phyloP scores from a whole-genome alignment of 2,888 invertebrate genomes.

The Conus canariensis region DNA sequence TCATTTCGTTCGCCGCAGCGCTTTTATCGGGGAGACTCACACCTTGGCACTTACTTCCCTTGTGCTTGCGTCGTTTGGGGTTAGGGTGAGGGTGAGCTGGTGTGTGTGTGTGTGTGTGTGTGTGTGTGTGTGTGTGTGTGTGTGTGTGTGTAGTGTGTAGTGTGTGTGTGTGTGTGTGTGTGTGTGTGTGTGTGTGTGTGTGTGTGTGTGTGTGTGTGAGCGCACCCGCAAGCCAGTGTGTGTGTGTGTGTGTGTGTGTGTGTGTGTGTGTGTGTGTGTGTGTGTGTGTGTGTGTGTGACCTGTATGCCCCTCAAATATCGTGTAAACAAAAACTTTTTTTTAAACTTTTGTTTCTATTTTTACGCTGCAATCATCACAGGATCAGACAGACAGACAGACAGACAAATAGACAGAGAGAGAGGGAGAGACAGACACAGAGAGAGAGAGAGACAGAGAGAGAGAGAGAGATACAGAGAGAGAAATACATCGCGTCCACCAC shows the following conservation, averaged over 20 bases:
- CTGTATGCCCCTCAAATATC: too few relatives aligned
- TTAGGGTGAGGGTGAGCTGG: not conserved
- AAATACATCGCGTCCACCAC: not conserved
- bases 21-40: conserved; percentile 11
- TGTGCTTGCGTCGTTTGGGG: not conserved
- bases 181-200: not conserved
- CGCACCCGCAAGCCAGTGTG: too few relatives aligned
- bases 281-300: not conserved
- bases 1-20: not conserved
- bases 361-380: too few relatives aligned
- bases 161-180: not conserved
- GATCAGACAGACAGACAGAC: not conserved
- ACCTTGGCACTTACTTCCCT: conserved; percentile 27
- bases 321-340: too few relatives aligned
- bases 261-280: conserved; percentile 6
- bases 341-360: too few relatives aligned
- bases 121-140: not conserved
- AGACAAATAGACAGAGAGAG: not conserved
- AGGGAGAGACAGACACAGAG: not conserved
- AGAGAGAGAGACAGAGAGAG: not conserved
- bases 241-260: conserved; percentile 1
- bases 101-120: conserved; percentile 6
- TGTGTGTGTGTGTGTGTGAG: not conserved
- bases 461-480: not conserved
- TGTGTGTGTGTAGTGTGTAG: conserved; percentile 1